Base-by-base conservation (phyloP, 2,113 vertebrate genomes). In the Enhydra lutris region DNA sequence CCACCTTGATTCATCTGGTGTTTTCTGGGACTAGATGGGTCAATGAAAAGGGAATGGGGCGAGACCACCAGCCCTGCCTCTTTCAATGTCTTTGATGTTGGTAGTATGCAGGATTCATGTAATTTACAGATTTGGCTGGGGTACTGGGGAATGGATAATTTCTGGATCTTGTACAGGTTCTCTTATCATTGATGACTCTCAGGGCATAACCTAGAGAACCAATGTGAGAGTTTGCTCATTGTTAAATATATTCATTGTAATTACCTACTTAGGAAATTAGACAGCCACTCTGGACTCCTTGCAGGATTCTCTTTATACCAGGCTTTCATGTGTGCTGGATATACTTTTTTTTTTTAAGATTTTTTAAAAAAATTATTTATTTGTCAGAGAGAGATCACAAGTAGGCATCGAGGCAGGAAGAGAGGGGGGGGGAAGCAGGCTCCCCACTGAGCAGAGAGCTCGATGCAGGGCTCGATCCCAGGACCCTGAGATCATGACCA, bases 11-110 rank as follows among this genome's bases (percentile, higher is more conserved):
- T 73, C 78, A 55, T 83, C 59, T 83, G 47, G 3, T 83, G 47
- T 84, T 91, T 96, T 29, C 78, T 71, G 24, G 69, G 18, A n/a
- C 9, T 61, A 88, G 47, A n/a, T n/a, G 73, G 36, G 71, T 93
- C 87, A 97, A 94, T 88, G 95, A 95, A 88, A 94, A 95, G 50
- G 61, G 85, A 55, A 84, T 47, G 59, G 69, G 31, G 39, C 63
- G 18, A 59, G 57, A 79, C 69, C 42, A 80, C 63, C 23, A 39
- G 24, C 73, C 61, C 55, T 50, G 63, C 76, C 73, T 93, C 74
- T 26, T 73, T 91, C 20, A 23, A 5, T n/a, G 71, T 59, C 91
- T 94, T 97, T 95, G 74, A 94, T 91, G 47, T 87, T 67, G 34
- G 17, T 50, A 52, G 39, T 31, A 57, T 39, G 11, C 36, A n/a